Base-by-base conservation (phyloP, 2,888 invertebrate genomes). In the Harpalus rubripes region DNA sequence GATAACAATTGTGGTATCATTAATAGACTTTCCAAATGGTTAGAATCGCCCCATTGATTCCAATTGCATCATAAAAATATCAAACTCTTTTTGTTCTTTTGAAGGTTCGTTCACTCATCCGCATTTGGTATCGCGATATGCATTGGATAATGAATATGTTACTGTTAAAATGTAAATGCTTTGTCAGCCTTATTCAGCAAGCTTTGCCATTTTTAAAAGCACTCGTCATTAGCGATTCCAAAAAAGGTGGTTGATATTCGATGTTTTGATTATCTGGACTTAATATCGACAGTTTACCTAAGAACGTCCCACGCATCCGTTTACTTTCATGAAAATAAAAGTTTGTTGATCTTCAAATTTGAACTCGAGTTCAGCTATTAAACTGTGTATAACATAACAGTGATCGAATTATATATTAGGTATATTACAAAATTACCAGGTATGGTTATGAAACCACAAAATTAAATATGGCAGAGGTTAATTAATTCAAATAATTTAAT, bases 141-240 rank as follows among this genome's bases (percentile, higher is more conserved):
- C 22, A 26, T 63, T 26, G 22, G 12, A 63, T 16, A 74, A 16
- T 63, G 63, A 16, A 39, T 6, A 39, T 32, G 10, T 12, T 74
- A 44, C 44, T 18, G 72, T 74, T 10, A 74, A 74, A 41, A 44
- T 74, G 72, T 41, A 74, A 44, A 41, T 74, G 72, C 68, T 74
- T 74, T 44, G 72, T 74, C 72, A 16, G 39, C 72, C 72, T 41
- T 44, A 74, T 74, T 12, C 18, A 74, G 72, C 15, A 44, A 1
- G 72, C 44, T 74, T 68, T 18, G 44, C 44, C 44, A 44, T 74
- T 74, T 74, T 74, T 7, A 68, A 22, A 63, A 22, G 22, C 32
- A 74, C 22, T 52, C 72, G 72, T 74, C 72, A 74, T 74, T 44
- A 74, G 16, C 12, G 41, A 74, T 12, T 44, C 72, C 72, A 18